These are phyloP conservation scores for Acanthosepion lycidas DNA, from an alignment of 2,888 invertebrate species.

Conservation along the genomic window DNA sequence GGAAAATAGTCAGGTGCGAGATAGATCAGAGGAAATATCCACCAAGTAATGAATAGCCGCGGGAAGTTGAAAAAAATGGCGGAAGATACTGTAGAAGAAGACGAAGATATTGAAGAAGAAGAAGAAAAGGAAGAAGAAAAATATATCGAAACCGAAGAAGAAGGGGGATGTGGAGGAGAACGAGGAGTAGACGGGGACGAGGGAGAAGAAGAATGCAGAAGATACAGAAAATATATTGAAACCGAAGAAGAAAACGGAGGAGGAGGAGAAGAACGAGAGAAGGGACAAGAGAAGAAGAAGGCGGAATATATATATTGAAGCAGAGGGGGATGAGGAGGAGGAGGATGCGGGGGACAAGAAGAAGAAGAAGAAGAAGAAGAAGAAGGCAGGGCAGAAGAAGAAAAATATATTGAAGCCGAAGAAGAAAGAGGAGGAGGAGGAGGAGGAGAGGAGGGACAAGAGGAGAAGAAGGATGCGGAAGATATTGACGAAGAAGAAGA, in stretches of 20 bases:
- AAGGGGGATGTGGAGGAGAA: not conserved
- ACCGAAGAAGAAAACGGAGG: not conserved
- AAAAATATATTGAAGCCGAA: not conserved
- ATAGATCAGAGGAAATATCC: not conserved
- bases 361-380: not conserved
- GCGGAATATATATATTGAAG: too few relatives aligned
- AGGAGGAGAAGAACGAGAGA: not conserved
- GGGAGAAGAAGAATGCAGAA: not conserved
- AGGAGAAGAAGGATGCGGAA: too few relatives aligned
- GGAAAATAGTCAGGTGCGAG: not conserved
- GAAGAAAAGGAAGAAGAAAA: not conserved
- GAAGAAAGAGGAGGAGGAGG: not conserved
- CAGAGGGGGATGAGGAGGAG: too few relatives aligned
- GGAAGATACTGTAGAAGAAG: not conserved
- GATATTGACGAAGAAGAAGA: too few relatives aligned
- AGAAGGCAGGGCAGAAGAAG: not conserved
- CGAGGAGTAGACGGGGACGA: not conserved
- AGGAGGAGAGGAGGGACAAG: not conserved
- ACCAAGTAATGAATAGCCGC: not conserved
- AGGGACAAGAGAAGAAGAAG: not conserved
- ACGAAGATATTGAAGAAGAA: not conserved
- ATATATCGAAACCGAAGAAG: not conserved
- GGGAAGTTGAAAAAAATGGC: not conserved
- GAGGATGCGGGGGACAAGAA: not conserved
- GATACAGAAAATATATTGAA: not conserved